Evolutionary conservation across 23 tunicate genomes (phyloP).

Genomic region (Trididemnum nubilum): DNA sequence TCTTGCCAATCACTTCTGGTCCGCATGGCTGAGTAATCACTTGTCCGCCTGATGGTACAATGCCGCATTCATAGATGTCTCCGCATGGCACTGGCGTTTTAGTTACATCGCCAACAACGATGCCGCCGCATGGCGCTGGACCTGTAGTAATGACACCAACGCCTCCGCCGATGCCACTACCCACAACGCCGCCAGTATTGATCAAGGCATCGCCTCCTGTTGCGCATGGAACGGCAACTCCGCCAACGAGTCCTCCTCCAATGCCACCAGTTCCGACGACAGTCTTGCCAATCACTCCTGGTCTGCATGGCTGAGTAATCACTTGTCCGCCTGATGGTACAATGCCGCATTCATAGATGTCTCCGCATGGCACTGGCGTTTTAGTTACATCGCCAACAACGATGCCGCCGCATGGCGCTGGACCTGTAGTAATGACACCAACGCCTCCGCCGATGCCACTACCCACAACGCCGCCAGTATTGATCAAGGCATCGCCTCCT

Average conservation of each 20-base stretch:
- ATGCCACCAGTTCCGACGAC: background rate
- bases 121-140: conserved; percentile 2
- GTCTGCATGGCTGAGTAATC: background rate
- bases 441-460: background rate
- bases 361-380: background rate
- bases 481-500: background rate
- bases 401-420: conserved; percentile 2
- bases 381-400: background rate
- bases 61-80: conserved; percentile 1
- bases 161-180: background rate
- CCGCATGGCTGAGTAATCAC: background rate
- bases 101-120: background rate
- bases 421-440: background rate
- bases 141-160: background rate
- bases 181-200: background rate
- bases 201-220: background rate
- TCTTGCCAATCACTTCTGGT: background rate
- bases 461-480: background rate
- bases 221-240: background rate
- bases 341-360: conserved; percentile 1
- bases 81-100: background rate
- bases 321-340: background rate
- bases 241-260: background rate
- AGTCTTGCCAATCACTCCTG: conserved; percentile 2
- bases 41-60: background rate